Base-by-base conservation (phyloP, 2,888 invertebrate genomes). In the Tanytarsus gracilentus region DNA sequence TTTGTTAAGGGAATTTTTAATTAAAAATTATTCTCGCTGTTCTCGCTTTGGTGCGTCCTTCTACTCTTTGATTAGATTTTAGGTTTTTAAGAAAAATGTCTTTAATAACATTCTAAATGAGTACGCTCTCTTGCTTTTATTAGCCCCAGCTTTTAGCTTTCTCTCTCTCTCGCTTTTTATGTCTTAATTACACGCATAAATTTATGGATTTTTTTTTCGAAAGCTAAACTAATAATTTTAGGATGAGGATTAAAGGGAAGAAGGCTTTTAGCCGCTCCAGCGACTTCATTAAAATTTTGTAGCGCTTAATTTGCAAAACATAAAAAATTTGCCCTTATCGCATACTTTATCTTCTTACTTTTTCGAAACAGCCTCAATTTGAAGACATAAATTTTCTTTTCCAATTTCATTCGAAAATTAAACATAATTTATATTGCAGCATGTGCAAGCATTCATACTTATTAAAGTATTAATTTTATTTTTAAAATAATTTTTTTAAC, bases 1-100 rank as follows among this genome's bases (percentile, higher is more conserved):
- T 30, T 30, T 30, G 51, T 51, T 29, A 51, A 21, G 30, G 30
- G 51, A 51, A 40, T 18, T 51, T 51, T 51, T 51, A 51, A 51
- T 51, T 51, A 51, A 51, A n/a, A 51, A 51, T 30, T 29, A 51
- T 51, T 30, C 21, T 16, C 29, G 27, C 44, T 8, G 9, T 23
- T 11, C 44, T 23, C 18, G 23, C 18, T 21, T 44, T 44, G n/a
- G n/a, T 44, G 33, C 33, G 44, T 44, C 44, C 44, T 44, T 44
- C 23, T 44, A 16, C 44, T 44, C 23, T 9, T 23, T 44, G 44
- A 44, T 44, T 44, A 44, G 44, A 44, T 44, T 44, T 44, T 33
- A 23, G 18, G 33, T 5, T 33, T 5, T 3, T 11, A 33, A 33
- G n/a, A 33, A 5, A 5, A n/a, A n/a, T n/a, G n/a, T n/a, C n/a